Evolutionary conservation across 2,113 vertebrate genomes (phyloP).

Genomic region (Eira barbara): DNA sequence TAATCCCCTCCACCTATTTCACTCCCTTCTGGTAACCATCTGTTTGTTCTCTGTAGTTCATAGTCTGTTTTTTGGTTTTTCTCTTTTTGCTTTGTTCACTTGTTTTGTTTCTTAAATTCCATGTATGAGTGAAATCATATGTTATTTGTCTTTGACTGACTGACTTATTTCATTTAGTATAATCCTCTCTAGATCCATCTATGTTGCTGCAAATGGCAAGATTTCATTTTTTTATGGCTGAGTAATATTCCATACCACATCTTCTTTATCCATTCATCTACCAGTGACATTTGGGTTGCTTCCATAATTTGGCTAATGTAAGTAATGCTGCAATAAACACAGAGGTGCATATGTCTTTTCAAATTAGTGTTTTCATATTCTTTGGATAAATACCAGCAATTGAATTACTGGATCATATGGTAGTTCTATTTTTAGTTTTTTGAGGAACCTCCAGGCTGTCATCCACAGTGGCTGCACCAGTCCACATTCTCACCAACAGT

Average conservation of each 20-base stretch:
- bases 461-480: not conserved
- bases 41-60: not conserved
- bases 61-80: not conserved
- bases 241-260: too few relatives aligned
- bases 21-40: not conserved
- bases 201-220: not conserved
- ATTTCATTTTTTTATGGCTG: too few relatives aligned
- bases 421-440: not conserved
- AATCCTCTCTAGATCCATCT: not conserved
- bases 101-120: not conserved
- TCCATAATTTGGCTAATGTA: too few relatives aligned
- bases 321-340: too few relatives aligned
- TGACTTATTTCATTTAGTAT: not conserved
- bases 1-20: not conserved
- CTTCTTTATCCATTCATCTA: too few relatives aligned
- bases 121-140: not conserved
- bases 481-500: not conserved
- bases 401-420: not conserved
- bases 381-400: not conserved
- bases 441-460: not conserved
- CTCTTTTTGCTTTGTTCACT: not conserved
- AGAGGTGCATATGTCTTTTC: not conserved
- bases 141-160: not conserved
- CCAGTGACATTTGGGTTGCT: too few relatives aligned
- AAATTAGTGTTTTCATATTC: not conserved